Evolutionary conservation across 2,797 vertebrate species (phyloP), one percentile per base, ranked within the genome.

Genomic region (Oceanodroma leucorhoa): DNA sequence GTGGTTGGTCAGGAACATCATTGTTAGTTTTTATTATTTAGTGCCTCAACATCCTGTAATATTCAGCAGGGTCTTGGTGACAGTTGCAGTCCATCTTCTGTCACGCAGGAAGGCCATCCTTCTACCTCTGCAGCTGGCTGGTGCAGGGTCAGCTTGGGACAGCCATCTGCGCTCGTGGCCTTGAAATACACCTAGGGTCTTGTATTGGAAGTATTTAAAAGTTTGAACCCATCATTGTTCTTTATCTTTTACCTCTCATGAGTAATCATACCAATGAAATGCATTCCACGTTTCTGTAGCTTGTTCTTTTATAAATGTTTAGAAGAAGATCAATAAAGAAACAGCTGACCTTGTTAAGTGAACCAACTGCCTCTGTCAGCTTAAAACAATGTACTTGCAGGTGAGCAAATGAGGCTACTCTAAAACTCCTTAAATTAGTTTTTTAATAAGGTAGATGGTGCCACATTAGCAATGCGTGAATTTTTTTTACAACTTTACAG

Each of bases 121-220:
- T 41, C 38, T 62, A 7, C 41, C 30, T 34, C n/a, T 75, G 27
- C 40, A 34, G 0, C 38, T 50, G 40, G 27, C 16, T 51, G 45
- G 9, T 32, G 51, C 73, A 45, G 54, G 54, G 48, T 40, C 71
- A 66, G 38, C 26, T 13, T 62, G 65, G 80, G 55, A 60, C 53
- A 55, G 20, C 0, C 0, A 22, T 7, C 36, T 46, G 40, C 2
- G 5, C 53, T 70, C 0, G 0, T 54, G 85, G 62, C 67, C 53
- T 83, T n/a, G 46, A 73, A 72, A 34, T 45, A 7, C 19, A 78
- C 69, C 43, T 54, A 5, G 9, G 12, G 21, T 38, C 34, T 84
- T 30, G 14, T 1, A 2, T 2, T 48, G 34, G 48, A 48, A 67
- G 14, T 40, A 67, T 45, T 71, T 62, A 48, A 5, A 83, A 45